Evolutionary conservation across 1,140 invertebrate genomes (phyloP).

Genomic region (Goniozus legneri): DNA sequence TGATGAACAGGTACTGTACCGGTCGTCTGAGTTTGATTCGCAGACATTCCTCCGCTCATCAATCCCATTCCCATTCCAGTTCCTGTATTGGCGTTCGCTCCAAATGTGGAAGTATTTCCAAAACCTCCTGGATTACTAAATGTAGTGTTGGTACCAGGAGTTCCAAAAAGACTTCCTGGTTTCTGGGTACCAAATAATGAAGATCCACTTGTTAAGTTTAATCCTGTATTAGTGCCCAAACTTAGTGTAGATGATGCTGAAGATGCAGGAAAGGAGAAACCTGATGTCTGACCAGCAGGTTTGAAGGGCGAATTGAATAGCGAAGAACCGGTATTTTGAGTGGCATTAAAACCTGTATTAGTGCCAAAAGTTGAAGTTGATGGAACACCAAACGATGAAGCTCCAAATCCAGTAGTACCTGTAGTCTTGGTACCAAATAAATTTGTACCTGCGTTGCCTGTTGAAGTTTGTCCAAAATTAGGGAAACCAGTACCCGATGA

Average conservation of each 20-base stretch:
- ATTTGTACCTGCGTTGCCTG: constrained; percentile 44
- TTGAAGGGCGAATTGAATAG: constrained; percentile 56
- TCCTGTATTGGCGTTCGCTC: constrained; percentile 42
- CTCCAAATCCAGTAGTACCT: constrained; percentile 56
- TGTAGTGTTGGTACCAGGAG: constrained; percentile 29
- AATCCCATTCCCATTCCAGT: constrained; percentile 35
- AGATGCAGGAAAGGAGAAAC: constrained; percentile 55
- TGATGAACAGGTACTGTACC: constrained; percentile 58
- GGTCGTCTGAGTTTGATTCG: constrained; percentile 40
- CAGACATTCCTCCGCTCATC: constrained; percentile 34
- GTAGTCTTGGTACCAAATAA: constrained; percentile 50
- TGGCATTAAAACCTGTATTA: constrained; percentile 46
- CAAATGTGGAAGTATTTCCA: constrained; percentile 42
- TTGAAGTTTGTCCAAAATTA: constrained; percentile 47
- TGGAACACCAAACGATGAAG: constrained; percentile 52
- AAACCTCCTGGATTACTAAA: constrained; percentile 45
- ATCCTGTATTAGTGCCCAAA: constrained; percentile 35
- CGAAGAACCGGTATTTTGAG: constrained; percentile 46
- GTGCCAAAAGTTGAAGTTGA: constrained; percentile 52
- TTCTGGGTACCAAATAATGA: constrained; percentile 55
- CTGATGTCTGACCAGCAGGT: constrained; percentile 40
- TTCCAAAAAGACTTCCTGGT: constrained; percentile 60
- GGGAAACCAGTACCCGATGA: constrained; percentile 50
- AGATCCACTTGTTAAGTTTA: constrained; percentile 50
- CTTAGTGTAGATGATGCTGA: constrained; percentile 43